Base-by-base conservation (phyloP, 2,888 invertebrate species). In the Cephus rjabovi region DNA sequence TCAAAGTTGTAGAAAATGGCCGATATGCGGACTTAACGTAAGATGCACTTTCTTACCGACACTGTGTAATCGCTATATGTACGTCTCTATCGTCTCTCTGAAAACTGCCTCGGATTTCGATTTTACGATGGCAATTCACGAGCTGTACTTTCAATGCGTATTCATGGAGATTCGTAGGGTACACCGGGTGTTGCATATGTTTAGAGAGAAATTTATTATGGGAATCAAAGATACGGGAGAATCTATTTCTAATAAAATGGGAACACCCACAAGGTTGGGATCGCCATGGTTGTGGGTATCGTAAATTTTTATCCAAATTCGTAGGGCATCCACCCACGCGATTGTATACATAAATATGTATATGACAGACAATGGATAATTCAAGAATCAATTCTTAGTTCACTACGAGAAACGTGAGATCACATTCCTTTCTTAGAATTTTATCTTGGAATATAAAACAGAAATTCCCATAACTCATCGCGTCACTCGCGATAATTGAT, bases 121-220 rank as follows among this genome's bases (percentile, higher is more conserved):
- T 75, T 80, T 79, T 76, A 77, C 78, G 78, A 79, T 76, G 80
- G 77, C 79, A 80, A 81, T 80, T 77, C 79, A 74, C 81, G n/a
- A 71, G 56, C 9, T 23, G 23, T 56, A 56, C 56, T 56, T 56
- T 15, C 23, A 56, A 9, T 56, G 56, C 23, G 23, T 40, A 40
- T 40, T 40, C 40, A 40, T 40, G 40, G 40, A 15, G 40, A 40
- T 40, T 40, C 15, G 15, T 40, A 40, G 23, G 15, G 15, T 6
- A 40, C 40, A 40, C 40, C 40, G 40, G 40, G 40, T 40, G 40
- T 40, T 40, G 40, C 15, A 15, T 40, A 40, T 40, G 15, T 40
- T 40, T 1, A 40, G 15, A 40, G 15, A 40, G 15, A 40, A 15
- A 40, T 23, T 40, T 40, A 40, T 40, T 40, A 40, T 40, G 15